phyloP scores from a whole-genome alignment of 2,113 vertebrate species.

The Sinocyclocheilus anophthalmus region DNA sequence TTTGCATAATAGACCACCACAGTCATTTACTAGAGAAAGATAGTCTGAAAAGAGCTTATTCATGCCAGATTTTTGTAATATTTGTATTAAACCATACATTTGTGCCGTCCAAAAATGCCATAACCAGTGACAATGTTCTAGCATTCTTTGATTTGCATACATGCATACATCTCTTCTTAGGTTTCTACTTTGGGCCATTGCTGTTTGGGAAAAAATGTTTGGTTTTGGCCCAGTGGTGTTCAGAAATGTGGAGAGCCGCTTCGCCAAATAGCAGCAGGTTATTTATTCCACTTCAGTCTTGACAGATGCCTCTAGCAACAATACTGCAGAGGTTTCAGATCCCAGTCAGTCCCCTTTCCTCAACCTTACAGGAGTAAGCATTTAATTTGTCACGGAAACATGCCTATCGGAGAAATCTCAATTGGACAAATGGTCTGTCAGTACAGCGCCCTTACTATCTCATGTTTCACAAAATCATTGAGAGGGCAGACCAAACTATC shows the following conservation, averaged over 20 bases:
- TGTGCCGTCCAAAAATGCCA: not conserved
- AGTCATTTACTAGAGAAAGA: conserved; percentile 41
- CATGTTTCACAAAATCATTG: conserved; percentile 60
- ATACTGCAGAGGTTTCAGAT: conserved; percentile 34
- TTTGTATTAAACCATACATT: not conserved
- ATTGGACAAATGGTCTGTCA: conserved; percentile 64
- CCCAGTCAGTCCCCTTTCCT: conserved; percentile 36
- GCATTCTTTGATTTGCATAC: not conserved
- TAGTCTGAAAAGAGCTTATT: no score
- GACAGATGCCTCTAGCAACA: conserved; percentile 39
- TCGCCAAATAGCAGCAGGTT: conserved; percentile 65
- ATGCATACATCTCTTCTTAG: not conserved
- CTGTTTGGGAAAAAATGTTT: conserved; percentile 50
- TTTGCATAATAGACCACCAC: not conserved
- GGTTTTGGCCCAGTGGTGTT: conserved; percentile 54
- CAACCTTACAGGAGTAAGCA: conserved; percentile 33
- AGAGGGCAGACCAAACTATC: conserved; percentile 40
- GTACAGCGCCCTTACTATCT: conserved; percentile 47
- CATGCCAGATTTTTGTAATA: not conserved
- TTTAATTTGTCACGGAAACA: conserved; percentile 50
- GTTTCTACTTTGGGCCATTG: conserved; percentile 21
- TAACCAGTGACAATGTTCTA: not conserved
- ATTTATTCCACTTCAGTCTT: conserved; percentile 59
- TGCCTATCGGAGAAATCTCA: conserved; percentile 53
- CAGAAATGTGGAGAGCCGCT: conserved; percentile 48